phyloP scores from a whole-genome alignment of 2,888 invertebrate genomes.

The Lampropteryx suffumata region DNA sequence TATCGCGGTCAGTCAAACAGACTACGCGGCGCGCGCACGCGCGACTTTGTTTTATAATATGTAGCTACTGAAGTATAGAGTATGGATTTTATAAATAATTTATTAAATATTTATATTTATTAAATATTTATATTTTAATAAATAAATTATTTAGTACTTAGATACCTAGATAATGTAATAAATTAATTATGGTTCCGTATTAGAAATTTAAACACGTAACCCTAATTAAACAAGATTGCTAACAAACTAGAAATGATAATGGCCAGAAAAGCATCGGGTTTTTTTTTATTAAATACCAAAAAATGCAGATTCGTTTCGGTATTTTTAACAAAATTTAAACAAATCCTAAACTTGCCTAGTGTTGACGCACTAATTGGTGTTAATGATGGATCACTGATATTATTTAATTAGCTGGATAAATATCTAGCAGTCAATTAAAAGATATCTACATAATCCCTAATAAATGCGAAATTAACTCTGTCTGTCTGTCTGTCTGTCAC shows the following conservation, averaged over 20 bases:
- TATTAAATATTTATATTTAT: background rate
- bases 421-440: background rate
- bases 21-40: too few species aligned
- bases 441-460: too few species aligned
- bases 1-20: too few species aligned
- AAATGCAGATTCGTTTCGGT: constrained; percentile 28
- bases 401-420: constrained; percentile 12
- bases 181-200: too few species aligned
- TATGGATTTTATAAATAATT: too few species aligned
- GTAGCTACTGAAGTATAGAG: too few species aligned
- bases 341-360: constrained; percentile 12
- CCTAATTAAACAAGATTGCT: constrained; percentile 21
- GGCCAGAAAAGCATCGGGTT: constrained; percentile 16
- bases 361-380: constrained; percentile 29
- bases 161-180: too few species aligned
- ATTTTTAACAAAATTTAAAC: constrained; percentile 16
- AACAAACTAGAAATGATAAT: constrained; percentile 28
- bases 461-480: too few species aligned
- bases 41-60: too few species aligned
- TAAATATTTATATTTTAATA: too few species aligned
- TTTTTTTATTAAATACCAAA: constrained; percentile 23
- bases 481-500: too few species aligned
- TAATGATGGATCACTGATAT: constrained; percentile 12
- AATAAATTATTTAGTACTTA: background rate
- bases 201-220: too few species aligned